Percentiles rank a stretch among this genome's conserved stretches.
Conservation (phyloP, 2,113 vertebrate species). For the Anthoscopus minutus region DNA sequence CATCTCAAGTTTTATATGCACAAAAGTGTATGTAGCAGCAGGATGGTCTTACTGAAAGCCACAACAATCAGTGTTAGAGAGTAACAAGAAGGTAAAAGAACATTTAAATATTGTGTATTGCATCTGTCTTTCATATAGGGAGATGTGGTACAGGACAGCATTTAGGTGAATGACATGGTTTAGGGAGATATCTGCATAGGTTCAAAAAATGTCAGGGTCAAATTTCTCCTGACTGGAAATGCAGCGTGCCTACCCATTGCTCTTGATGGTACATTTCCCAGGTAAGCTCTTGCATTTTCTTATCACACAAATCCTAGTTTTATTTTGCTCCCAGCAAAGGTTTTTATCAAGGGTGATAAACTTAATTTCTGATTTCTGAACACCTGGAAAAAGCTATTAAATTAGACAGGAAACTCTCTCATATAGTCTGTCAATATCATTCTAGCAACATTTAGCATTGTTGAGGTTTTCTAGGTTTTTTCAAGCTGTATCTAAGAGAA, state of each 20-base stretch:
- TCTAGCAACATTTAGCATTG: background rate
- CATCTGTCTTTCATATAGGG: background rate
- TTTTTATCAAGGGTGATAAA: background rate
- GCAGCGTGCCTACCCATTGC: rapidly evolving
- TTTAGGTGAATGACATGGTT: background rate
- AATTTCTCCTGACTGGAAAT: background rate
- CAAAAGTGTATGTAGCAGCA: background rate
- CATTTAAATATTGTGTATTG: background rate
- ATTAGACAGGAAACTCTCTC: background rate
- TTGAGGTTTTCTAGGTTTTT: background rate
- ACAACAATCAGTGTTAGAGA: background rate
- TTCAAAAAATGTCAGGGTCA: background rate
- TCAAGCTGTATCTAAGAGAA: background rate
- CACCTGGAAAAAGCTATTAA: background rate
- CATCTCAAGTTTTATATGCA: background rate
- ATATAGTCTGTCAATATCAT: background rate
- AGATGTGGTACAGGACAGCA: background rate
- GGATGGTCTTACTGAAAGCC: background rate
- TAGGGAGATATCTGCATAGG: background rate
- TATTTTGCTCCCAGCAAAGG: background rate
- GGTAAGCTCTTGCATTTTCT: background rate
- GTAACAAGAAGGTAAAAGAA: background rate
- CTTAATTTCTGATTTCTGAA: background rate
- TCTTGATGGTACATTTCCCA: background rate
- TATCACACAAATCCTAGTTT: background rate